Evolutionary conservation across 2,797 vertebrate genomes (phyloP).

Genomic region (Podarcis siculus): DNA sequence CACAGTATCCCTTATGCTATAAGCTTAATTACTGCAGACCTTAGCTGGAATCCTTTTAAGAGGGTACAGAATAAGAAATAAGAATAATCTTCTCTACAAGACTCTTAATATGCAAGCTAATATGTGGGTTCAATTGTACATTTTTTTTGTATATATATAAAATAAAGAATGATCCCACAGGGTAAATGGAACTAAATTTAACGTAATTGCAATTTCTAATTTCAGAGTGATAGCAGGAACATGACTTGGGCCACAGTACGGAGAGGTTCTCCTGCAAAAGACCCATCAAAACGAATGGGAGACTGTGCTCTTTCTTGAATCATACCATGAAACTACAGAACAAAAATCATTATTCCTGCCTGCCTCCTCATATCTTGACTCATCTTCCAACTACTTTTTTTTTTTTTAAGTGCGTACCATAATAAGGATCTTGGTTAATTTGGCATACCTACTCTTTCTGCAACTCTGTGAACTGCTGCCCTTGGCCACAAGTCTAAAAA

Average conservation of each 20-base stretch:
- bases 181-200: slow-evolving; percentile 41
- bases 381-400: slow-evolving; percentile 31
- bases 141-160: neutral
- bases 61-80: slow-evolving; percentile 21
- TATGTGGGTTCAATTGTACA: slow-evolving; percentile 15
- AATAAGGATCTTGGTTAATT: slow-evolving; percentile 24
- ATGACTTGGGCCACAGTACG: neutral
- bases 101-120: slow-evolving; percentile 26
- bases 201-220: slow-evolving; percentile 23
- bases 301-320: neutral
- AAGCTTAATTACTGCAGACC: slow-evolving; percentile 23
- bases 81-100: slow-evolving; percentile 36
- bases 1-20: slow-evolving; percentile 32
- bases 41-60: slow-evolving; percentile 51
- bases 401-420: slow-evolving; percentile 25
- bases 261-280: neutral
- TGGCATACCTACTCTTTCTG: slow-evolving; percentile 28
- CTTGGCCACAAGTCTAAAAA: slow-evolving; percentile 31
- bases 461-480: slow-evolving; percentile 6
- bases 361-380: neutral
- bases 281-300: neutral
- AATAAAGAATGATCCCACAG: slow-evolving; percentile 3
- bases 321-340: neutral
- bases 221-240: neutral
- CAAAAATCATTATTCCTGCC: neutral